These are phyloP conservation scores for Chloroceryle inda DNA, from an alignment of 2,797 vertebrate genomes.

Conservation along the genomic window DNA sequence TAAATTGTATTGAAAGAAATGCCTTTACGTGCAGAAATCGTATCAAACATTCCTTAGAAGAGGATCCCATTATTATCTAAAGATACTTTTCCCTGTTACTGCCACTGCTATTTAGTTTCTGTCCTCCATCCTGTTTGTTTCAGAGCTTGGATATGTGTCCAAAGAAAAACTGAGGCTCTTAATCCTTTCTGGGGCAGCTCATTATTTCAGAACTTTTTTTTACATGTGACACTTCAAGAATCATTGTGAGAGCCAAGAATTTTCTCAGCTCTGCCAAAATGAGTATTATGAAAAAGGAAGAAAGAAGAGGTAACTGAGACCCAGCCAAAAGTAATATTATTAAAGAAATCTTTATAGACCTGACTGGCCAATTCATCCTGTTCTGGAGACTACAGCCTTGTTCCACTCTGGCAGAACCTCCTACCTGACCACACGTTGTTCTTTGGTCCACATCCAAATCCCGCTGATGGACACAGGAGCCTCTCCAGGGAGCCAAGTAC, in stretches of 20 bases:
- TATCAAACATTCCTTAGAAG: neutral
- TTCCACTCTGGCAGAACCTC: neutral
- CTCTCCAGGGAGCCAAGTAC: neutral
- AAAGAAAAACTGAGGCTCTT: neutral
- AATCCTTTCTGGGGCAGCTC: neutral
- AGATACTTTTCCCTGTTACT: neutral
- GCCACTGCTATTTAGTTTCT: neutral
- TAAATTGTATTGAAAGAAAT: neutral
- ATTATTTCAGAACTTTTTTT: neutral
- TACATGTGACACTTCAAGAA: neutral
- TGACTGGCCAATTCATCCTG: conserved; percentile 20
- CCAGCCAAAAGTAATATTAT: conserved; percentile 50
- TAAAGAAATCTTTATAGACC: conserved; percentile 30
- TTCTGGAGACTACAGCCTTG: neutral
- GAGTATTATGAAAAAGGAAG: conserved; percentile 1
- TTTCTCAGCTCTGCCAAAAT: conserved; percentile 32
- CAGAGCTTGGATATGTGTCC: neutral
- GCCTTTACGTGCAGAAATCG: neutral
- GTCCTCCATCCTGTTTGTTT: neutral
- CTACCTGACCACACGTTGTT: neutral
- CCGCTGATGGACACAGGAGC: neutral
- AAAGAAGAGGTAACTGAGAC: neutral
- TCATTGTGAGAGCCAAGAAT: neutral
- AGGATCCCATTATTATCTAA: neutral
- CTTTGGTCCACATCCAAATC: conserved; percentile 25